Base-by-base conservation (phyloP, 2,113 vertebrate genomes). In the Pavo muticus region DNA sequence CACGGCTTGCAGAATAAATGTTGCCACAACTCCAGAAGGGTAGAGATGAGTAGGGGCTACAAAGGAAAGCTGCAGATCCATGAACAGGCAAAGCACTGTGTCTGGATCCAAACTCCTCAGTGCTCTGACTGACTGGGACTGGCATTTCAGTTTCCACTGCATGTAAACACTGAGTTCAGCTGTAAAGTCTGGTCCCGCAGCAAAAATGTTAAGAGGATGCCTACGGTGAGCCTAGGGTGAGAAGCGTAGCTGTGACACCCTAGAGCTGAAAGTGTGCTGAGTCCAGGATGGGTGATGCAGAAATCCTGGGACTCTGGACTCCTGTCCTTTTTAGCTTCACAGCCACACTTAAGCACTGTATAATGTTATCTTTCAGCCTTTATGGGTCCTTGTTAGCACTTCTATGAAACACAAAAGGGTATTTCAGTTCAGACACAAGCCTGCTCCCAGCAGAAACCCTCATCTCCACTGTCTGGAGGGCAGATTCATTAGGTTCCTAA, bases 151-250 rank as follows among this genome's bases (percentile, higher is more conserved):
- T 92, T 93, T 82, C 54, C 37, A 59, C 67, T 89, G 91, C 50
- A 50, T 80, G 73, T 8, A 83, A 95, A 94, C 84, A 89, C 50
- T 69, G 47, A 76, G 47, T 21, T 93, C 74, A 87, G 78, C 82
- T 76, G 64, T 82, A 77, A 88, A 92, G 39, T 70, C 78, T 91
- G 78, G 39, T 85, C 32, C 84, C 56, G 54, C 50, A 85, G 87
- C 64, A 82, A 94, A 87, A 94, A 75, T 10, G 61, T 70, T 40
- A 42, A 94, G 39, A n/a, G 48, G 37, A 89, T 87, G 61, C 67
- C 59, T 63, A 72, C 64, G 59, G 71, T 63, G 81, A 92, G 73
- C 69, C 44, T 70, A 72, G 7, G 44, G 37, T 32, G 59, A 93
- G 48, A 29, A 40, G 59, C 6, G 23, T 73, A 75, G 40, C 54